Percentiles rank a stretch among this genome's conserved stretches.
Evolutionary conservation across 1,140 invertebrate species (phyloP).

Genomic region (Marisa cornuarietis): DNA sequence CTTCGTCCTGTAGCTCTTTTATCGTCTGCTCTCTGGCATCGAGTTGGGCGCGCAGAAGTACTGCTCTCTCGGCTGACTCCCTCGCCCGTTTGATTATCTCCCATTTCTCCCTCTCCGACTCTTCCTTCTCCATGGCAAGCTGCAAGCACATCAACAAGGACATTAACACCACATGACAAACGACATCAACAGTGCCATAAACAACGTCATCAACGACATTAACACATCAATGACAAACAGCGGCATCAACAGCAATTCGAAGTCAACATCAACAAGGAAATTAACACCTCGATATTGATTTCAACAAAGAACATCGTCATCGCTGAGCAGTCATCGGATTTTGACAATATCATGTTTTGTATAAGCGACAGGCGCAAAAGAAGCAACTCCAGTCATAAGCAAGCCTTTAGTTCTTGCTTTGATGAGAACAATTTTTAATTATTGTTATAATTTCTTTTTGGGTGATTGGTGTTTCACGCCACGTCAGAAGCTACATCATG

Average conservation of each 20-base stretch:
- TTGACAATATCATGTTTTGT: not conserved
- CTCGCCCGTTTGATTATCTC: constrained; percentile 85
- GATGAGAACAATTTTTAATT: too few relatives aligned
- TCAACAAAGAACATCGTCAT: too few relatives aligned
- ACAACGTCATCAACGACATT: too few relatives aligned
- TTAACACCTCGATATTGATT: too few relatives aligned
- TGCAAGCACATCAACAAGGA: constrained; percentile 51
- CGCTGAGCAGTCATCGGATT: too few relatives aligned
- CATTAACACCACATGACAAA: not conserved
- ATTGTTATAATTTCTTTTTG: too few relatives aligned
- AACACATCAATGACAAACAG: not conserved
- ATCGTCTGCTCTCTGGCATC: constrained; percentile 86
- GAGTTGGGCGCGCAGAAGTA: constrained; percentile 85
- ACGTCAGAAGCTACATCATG: too few relatives aligned
- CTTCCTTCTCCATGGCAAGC: constrained; percentile 80
- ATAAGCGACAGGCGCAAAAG: not conserved
- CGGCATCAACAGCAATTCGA: not conserved
- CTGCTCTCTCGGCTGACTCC: constrained; percentile 87
- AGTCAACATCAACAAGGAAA: not conserved
- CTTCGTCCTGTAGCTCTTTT: constrained; percentile 82
- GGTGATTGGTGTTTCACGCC: too few relatives aligned
- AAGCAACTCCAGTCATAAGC: not conserved
- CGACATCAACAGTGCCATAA: not conserved
- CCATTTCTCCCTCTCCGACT: constrained; percentile 87
- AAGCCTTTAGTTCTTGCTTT: too few relatives aligned